Percentiles rank a stretch among this genome's conserved stretches.
These are phyloP conservation scores for Shinisaurus crocodilurus DNA, from an alignment of 2,113 vertebrate species.

Conservation along the genomic window DNA sequence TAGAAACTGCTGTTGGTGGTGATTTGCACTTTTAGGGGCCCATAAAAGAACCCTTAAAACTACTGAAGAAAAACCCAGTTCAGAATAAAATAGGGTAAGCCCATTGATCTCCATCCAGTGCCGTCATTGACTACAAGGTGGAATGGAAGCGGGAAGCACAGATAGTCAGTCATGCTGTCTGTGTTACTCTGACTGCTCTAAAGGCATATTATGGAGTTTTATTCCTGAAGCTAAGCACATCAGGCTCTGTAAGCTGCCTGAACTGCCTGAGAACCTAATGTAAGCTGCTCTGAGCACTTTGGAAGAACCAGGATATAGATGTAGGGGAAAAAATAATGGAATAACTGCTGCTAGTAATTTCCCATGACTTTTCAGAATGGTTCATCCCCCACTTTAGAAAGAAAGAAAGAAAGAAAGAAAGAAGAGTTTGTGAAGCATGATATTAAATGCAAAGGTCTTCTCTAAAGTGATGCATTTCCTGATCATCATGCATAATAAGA, in stretches of 20 bases:
- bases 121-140: not conserved
- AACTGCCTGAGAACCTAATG: not conserved
- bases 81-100: not conserved
- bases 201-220: not conserved
- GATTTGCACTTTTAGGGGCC: not conserved
- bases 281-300: not conserved
- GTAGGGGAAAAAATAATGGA: not conserved
- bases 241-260: not conserved
- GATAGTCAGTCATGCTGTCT: not conserved
- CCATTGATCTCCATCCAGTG: not conserved
- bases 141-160: not conserved
- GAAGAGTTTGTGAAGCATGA: constrained; percentile 4
- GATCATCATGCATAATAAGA: constrained; percentile 37
- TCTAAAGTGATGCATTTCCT: constrained; percentile 31
- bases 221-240: not conserved
- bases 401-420: constrained; percentile 20
- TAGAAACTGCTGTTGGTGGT: not conserved
- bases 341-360: not conserved
- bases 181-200: not conserved
- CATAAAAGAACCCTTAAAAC: not conserved
- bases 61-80: not conserved
- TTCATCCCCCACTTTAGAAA: not conserved
- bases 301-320: not conserved
- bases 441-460: constrained; percentile 4
- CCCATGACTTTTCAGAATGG: not conserved